Evolutionary conservation across 2,113 vertebrate species (phyloP).

Genomic region (Excalfactoria chinensis): DNA sequence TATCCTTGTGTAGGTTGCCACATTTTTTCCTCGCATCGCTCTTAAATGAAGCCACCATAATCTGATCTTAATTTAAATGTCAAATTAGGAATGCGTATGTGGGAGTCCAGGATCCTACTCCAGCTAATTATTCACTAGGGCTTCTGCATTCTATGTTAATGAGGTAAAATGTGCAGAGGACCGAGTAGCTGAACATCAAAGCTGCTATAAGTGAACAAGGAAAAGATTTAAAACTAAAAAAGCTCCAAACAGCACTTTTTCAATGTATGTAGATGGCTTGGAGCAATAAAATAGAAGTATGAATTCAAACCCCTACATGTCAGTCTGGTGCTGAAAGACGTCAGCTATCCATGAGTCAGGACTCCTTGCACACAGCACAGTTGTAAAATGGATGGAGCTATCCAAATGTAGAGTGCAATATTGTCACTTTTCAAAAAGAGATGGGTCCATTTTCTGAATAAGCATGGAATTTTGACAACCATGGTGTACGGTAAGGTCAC

Average conservation of each 20-base stretch:
- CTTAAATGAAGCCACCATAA: conserved; percentile 29
- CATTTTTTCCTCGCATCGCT: background rate
- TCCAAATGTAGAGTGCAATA: background rate
- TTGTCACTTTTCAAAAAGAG: background rate
- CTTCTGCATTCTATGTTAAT: conserved; percentile 69
- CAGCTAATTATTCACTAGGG: conserved; percentile 72
- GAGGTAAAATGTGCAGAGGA: conserved; percentile 58
- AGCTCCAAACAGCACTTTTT: conserved; percentile 2
- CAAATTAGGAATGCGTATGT: conserved; percentile 63
- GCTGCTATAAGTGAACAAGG: conserved; percentile 12
- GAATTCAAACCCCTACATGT: background rate
- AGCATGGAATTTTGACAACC: background rate
- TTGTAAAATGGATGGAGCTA: background rate
- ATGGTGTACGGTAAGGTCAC: background rate
- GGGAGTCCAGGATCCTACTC: conserved; percentile 33
- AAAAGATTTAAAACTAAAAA: conserved; percentile 50
- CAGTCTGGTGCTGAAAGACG: background rate
- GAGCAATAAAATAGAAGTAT: conserved; percentile 19
- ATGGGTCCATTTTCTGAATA: background rate
- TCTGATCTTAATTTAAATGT: conserved; percentile 69
- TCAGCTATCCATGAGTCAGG: background rate
- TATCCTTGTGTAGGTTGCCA: conserved; percentile 33
- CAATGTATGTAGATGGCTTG: background rate
- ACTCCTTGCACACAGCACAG: background rate
- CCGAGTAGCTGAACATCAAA: conserved; percentile 67